Evolutionary conservation across 2,888 invertebrate species (phyloP), one percentile per base, ranked within the genome.

Genomic region (Lepidonotus clava): DNA sequence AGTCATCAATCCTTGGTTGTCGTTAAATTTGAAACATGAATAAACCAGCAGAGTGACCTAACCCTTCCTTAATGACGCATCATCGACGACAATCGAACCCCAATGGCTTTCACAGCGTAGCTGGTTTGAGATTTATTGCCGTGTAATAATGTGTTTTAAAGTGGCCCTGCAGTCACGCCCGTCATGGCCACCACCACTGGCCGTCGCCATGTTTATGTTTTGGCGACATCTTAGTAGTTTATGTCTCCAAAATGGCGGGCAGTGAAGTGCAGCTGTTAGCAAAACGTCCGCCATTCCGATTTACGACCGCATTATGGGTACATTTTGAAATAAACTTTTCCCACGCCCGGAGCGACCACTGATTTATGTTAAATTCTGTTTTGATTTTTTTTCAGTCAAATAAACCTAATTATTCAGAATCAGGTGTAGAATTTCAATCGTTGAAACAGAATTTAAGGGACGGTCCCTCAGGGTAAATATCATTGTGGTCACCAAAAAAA

Each of bases 71-170:
- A 61, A 28, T 32, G 61, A 28, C 61, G 61, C 61, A 24, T 28
- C 38, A 38, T 24, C 40, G 28, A 40, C 76, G 21, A 38, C 36
- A n/a, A 24, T 67, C 18, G 21, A 76, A 76, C 38, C 38, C 38
- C 76, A 38, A 76, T 34, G 40, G 76, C 38, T 76, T 76, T 76
- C 8, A 76, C 34, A 40, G 76, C 40, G 21, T n/a, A 67, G 18
- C 40, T 4, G 14, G 76, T 38, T 61, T 61, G 14, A 40, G 36
- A 76, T 76, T 76, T 76, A 76, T 38, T n/a, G 38, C 76, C 38
- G 11, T 1, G 21, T 76, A 24, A 76, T 76, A 76, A 76, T 76
- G 76, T 18, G 38, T 76, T 76, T 40, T 40, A 40, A 40, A 76
- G 76, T 76, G 40, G 76, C 61, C 28, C 61, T n/a, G 28, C 28